phyloP scores from a whole-genome alignment of 2,797 vertebrate species.

The Arrhamphus sclerolepis region DNA sequence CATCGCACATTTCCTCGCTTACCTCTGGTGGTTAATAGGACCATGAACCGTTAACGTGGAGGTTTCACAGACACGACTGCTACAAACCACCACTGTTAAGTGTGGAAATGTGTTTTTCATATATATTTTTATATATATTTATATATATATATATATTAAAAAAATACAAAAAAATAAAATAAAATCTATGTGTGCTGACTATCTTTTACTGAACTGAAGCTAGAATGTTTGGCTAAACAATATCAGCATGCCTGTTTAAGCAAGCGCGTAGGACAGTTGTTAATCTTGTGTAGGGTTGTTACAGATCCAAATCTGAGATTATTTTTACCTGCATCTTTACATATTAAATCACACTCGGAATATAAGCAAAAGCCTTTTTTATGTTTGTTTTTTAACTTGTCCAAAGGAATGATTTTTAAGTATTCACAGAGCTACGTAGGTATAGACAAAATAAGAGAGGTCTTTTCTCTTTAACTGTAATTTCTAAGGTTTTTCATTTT shows the following conservation, averaged over 20 bases:
- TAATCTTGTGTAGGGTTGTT: constrained; percentile 1
- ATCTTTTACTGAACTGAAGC: constrained; percentile 15
- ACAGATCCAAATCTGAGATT: constrained; percentile 2
- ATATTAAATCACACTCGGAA: constrained; percentile 19
- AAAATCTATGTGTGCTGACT: too few species aligned
- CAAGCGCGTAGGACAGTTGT: constrained; percentile 1
- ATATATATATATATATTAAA: not conserved
- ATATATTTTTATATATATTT: too few species aligned
- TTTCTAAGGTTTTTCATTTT: constrained; percentile 29
- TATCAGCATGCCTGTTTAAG: constrained; percentile 1
- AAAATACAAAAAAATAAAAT: not conserved
- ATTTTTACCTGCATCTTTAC: not conserved
- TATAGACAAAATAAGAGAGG: constrained; percentile 42
- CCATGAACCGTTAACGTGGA: not conserved
- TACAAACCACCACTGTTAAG: constrained; percentile 11
- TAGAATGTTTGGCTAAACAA: constrained; percentile 12
- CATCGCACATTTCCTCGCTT: constrained; percentile 10
- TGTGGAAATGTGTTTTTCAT: constrained; percentile 1
- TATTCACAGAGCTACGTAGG: constrained; percentile 35
- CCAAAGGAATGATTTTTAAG: constrained; percentile 49
- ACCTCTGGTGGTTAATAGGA: not conserved
- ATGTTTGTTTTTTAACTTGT: not conserved
- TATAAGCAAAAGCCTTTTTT: constrained; percentile 9
- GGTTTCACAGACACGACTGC: not conserved
- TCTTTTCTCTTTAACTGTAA: constrained; percentile 9